A percentile compares a stretch with the other conserved stretches of the same genome.
These are phyloP conservation scores for Hyposoter dolosus DNA, from an alignment of 2,888 invertebrate species.

Conservation along the genomic window DNA sequence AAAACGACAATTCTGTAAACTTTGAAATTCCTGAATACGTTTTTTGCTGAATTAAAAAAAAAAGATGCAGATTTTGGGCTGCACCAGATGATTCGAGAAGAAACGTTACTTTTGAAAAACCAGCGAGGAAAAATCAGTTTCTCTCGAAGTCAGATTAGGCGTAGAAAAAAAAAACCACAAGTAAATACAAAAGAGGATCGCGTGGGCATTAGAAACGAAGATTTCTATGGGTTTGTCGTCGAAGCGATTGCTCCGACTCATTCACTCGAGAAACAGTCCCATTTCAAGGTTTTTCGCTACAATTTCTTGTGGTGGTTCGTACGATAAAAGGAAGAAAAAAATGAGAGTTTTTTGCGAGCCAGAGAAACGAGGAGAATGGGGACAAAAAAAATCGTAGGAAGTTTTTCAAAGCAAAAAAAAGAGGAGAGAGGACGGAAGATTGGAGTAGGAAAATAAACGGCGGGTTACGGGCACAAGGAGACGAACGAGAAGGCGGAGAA, in stretches of 20 bases:
- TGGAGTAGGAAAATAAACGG: slow-evolving; percentile 50
- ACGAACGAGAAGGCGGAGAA: slow-evolving; percentile 25
- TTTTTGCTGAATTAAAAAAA: too few species aligned
- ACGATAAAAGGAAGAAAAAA: neutral
- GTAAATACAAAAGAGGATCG: neutral
- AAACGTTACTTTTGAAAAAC: neutral
- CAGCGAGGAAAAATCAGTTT: neutral
- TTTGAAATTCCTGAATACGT: too few species aligned
- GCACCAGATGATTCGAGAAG: neutral
- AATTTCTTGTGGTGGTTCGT: neutral
- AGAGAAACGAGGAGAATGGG: slow-evolving; percentile 16
- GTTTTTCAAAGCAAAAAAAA: slow-evolving; percentile 30
- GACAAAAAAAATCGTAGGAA: slow-evolving; percentile 18
- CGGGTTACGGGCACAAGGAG: slow-evolving; percentile 27
- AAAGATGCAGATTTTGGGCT: neutral
- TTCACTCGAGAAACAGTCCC: slow-evolving; percentile 6
- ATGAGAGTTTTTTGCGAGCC: neutral
- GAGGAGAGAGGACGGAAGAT: neutral
- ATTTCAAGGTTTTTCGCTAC: slow-evolving; percentile 18
- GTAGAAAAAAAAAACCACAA: neutral
- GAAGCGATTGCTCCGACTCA: slow-evolving; percentile 39
- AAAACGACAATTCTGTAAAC: neutral
- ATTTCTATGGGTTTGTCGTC: slow-evolving; percentile 34
- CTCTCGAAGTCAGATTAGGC: neutral
- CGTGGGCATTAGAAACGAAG: slow-evolving; percentile 13